Evolutionary conservation across 2,797 vertebrate species (phyloP), one percentile per base, ranked within the genome.

Genomic region (Pseudochaenichthys georgianus): DNA sequence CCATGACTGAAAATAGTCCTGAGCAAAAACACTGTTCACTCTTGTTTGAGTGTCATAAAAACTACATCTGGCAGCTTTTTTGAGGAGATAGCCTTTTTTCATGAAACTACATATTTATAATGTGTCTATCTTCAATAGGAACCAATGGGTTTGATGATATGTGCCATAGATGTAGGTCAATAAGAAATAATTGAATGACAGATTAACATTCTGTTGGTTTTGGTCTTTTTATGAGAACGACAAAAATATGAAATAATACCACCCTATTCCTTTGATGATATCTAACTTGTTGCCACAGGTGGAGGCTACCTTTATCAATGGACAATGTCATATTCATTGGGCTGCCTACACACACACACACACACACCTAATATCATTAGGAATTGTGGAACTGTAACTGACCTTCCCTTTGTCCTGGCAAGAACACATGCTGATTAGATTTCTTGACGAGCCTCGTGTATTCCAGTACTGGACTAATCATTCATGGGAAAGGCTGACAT

Each of bases 401-500:
- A 43, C 48, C 19, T 62, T 63, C 42, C 6, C 52, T 15, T 12
- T 3, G 38, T 59, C 15, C 31, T 45, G 9, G 6, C 28, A 31
- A 12, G 11, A 19, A 62, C 16, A 38, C 46, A 43, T 46, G 34
- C 12, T 1, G 43, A 57, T 46, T 13, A n/a, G 7, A 65, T 28
- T 15, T 62, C 62, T 71, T 45, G 61, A 84, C 55, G 57, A 67
- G 57, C 50, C 28, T 41, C 46, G 48, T 61, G 43, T 42, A 13
- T 8, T 42, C 45, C 41, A 23, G 43, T 63, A 63, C 47, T 52
- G 71, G 50, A 64, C 19, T 34, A 64, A 31, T 42, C 74, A 75
- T 66, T 68, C 21, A 73, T 42, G 52, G 46, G 43, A 65, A 51
- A 50, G 28, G 61, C 81, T 74, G 74, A 83, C 70, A 81, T 78